Evolutionary conservation across 2,797 vertebrate genomes (phyloP).

Genomic region (Esox masquinongy): DNA sequence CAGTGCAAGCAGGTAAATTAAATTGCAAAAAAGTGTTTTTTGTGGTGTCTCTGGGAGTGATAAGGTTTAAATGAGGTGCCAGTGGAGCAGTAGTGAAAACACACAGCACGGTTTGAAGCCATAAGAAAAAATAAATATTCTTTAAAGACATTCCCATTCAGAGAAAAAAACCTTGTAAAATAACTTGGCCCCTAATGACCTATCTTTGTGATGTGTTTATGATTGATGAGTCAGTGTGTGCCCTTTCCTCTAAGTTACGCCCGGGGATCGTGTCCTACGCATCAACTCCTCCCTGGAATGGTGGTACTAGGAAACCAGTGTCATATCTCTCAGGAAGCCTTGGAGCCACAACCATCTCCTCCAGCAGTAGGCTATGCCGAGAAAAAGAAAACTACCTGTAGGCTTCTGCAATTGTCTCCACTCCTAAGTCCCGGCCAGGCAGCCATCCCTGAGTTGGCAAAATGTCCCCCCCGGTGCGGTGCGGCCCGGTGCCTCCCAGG

Average conservation of each 20-base stretch:
- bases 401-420: slow-evolving; percentile 31
- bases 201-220: slow-evolving; percentile 48
- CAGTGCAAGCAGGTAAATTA: too few relatives aligned
- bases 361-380: neutral
- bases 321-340: slow-evolving; percentile 44
- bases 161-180: slow-evolving; percentile 44
- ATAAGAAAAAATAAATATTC: slow-evolving; percentile 42
- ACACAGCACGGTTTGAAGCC: slow-evolving; percentile 42
- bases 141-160: slow-evolving; percentile 50
- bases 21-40: too few relatives aligned
- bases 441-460: slow-evolving; percentile 60
- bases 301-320: slow-evolving; percentile 37
- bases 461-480: slow-evolving; percentile 39
- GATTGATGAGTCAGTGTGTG: slow-evolving; percentile 62
- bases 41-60: too few relatives aligned
- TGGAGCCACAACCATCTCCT: slow-evolving; percentile 22
- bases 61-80: slow-evolving; percentile 47
- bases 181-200: slow-evolving; percentile 59
- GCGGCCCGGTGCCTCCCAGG: slow-evolving; percentile 58
- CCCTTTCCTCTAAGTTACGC: slow-evolving; percentile 55
- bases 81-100: slow-evolving; percentile 55
- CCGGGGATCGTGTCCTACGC: slow-evolving; percentile 46
- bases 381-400: slow-evolving; percentile 43
- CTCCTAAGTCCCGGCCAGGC: slow-evolving; percentile 37
- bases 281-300: slow-evolving; percentile 51